Evolutionary conservation across 2,113 vertebrate genomes (phyloP).

Genomic region (Corythornis madagascariensis): DNA sequence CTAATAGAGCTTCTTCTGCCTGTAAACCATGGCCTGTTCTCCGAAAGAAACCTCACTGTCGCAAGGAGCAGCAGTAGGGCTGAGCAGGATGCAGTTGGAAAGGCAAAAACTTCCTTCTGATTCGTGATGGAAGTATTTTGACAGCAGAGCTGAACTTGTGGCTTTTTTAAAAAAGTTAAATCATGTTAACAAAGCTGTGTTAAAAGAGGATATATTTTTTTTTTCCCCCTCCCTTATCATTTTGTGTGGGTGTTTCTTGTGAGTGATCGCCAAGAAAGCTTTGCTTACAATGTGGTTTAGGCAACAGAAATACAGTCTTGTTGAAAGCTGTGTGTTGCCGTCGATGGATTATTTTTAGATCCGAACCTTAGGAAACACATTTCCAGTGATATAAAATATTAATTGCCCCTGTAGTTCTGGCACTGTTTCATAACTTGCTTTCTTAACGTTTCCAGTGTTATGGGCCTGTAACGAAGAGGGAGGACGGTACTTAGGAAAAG

Average conservation of each 20-base stretch:
- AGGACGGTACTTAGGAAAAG: not conserved
- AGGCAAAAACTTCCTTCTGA: not conserved
- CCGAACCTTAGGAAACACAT: constrained; percentile 64
- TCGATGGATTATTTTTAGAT: constrained; percentile 71
- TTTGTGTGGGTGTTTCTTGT: not conserved
- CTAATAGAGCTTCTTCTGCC: not conserved
- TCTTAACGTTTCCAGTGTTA: not conserved
- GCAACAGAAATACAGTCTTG: not conserved
- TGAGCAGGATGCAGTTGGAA: not conserved
- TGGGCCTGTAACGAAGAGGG: not conserved
- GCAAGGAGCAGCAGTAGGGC: not conserved
- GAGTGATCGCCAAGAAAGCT: not conserved
- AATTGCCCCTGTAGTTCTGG: constrained; percentile 54
- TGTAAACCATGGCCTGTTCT: not conserved
- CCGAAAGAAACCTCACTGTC: accelerated
- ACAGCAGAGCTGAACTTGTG: not conserved
- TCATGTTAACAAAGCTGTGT: not conserved
- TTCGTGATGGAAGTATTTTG: not conserved
- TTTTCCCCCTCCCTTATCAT: not conserved
- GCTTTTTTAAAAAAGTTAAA: not conserved
- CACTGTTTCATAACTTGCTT: constrained; percentile 39
- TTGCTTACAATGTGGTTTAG: not conserved
- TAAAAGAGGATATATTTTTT: not conserved
- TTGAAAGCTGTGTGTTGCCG: constrained; percentile 7
- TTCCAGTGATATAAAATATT: constrained; percentile 68